Percentiles rank a stretch among this genome's conserved stretches.
These are phyloP conservation scores for Phainopepla nitens DNA, from an alignment of 2,113 vertebrate species.

Conservation along the genomic window DNA sequence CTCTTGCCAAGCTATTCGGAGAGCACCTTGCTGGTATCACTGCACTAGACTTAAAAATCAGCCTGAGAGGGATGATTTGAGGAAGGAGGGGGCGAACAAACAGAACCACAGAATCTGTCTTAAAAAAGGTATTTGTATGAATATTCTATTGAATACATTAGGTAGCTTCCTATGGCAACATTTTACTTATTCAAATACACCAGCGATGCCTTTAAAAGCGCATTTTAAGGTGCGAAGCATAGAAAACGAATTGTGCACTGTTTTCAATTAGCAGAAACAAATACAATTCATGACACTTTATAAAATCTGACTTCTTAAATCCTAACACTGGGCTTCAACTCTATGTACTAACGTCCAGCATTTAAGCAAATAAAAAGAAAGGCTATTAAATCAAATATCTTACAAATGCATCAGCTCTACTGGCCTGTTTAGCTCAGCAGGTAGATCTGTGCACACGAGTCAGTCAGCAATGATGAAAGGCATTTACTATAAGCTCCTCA, in stretches of 20 bases:
- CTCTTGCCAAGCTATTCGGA: conserved; percentile 63
- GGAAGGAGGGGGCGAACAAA: neutral
- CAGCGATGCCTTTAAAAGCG: neutral
- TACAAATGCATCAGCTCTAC: conserved; percentile 34
- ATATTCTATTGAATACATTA: neutral
- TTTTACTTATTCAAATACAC: neutral
- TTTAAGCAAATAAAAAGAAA: conserved; percentile 20
- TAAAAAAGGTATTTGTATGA: neutral
- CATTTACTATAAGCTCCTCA: conserved; percentile 73
- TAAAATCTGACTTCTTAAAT: neutral
- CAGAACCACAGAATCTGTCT: neutral
- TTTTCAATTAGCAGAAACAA: neutral
- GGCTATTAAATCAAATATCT: conserved; percentile 36
- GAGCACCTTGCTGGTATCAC: conserved; percentile 48
- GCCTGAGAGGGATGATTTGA: conserved; percentile 14
- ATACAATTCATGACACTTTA: neutral
- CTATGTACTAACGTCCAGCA: neutral
- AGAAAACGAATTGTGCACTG: rapidly evolving
- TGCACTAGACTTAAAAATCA: conserved; percentile 19
- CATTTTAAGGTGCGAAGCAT: neutral
- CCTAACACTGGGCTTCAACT: neutral
- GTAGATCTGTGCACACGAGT: conserved; percentile 45
- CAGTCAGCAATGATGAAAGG: conserved; percentile 80
- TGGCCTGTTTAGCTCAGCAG: conserved; percentile 64
- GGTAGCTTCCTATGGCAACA: neutral